Evolutionary conservation across 2,113 vertebrate species (phyloP), one percentile per base, ranked within the genome.

Genomic region (Campylomormyrus numenius): DNA sequence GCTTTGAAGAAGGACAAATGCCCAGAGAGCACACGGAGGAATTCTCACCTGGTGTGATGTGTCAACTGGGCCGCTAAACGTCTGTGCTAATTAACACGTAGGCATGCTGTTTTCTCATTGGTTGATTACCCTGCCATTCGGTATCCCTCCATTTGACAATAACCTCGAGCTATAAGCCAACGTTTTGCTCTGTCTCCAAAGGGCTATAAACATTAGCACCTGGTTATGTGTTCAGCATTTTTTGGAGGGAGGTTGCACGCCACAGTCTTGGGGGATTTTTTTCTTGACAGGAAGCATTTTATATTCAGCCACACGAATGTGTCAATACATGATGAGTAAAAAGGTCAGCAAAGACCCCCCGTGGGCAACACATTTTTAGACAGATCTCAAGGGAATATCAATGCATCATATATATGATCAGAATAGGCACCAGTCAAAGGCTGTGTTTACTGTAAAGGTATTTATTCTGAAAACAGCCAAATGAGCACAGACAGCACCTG

Each of bases 261-360:
- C 24, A 46, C 2, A 89, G 48, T 48, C n/a, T 49, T 49, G 88
- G 48, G 10, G 70, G 31, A 3, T 89, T 85, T 87, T 62, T 42
- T 56, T 56, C 46, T 85, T 86, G 53, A 56, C 56, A 52, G 70
- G 83, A 42, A 80, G 31, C 83, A n/a, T 31, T 56, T 62, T 7
- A 17, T 85, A 48, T 85, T 89, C 49, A 85, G 31, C 77, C 89
- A 46, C 80, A 56, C 31, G 46, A 53, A 86, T 31, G 21, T 85
- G 45, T 90, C 89, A 70, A 90, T 90, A 50, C 53, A 46, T 45
- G 19, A 42, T 49, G 53, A 90, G 27, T 70, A 46, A 52, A 87
- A 85, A 90, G 89, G 89, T 90, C 48, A 70, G 84, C 52, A 56
- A 42, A 27, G 52, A 39, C 11, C 17, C 31, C 62, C 17, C 35